Percentiles rank a stretch among this genome's conserved stretches.
Conservation (phyloP, 2,113 vertebrate species). For the Trochalopteron elliotii region DNA sequence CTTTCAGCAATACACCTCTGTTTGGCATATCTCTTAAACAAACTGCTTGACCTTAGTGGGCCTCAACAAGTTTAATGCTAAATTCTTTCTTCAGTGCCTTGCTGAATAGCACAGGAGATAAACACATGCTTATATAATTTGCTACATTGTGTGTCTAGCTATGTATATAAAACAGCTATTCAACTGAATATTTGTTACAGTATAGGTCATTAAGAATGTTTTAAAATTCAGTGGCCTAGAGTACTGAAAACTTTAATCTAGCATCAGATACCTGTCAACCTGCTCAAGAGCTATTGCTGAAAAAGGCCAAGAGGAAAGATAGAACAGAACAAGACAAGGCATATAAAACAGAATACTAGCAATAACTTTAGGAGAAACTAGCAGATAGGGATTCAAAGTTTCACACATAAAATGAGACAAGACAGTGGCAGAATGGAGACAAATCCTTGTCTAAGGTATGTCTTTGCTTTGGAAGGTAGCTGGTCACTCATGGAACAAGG, state of each 20-base stretch:
- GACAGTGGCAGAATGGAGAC: background rate
- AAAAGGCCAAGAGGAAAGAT: background rate
- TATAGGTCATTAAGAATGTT: background rate
- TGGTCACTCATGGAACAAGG: background rate
- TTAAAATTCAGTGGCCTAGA: background rate
- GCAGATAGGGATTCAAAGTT: background rate
- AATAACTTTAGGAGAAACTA: background rate
- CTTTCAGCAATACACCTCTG: background rate
- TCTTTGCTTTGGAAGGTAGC: background rate
- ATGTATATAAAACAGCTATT: background rate
- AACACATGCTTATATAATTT: background rate
- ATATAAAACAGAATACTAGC: background rate
- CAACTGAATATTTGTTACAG: background rate
- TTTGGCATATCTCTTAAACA: background rate
- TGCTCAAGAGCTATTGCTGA: background rate
- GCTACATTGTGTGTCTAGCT: background rate
- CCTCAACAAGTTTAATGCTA: background rate
- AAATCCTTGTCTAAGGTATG: background rate
- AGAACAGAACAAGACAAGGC: background rate
- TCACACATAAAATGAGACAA: background rate
- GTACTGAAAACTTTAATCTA: background rate
- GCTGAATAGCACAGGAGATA: background rate
- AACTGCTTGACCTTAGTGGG: background rate
- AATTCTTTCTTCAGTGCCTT: background rate
- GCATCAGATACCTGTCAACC: background rate